phyloP scores from a whole-genome alignment of 2,888 invertebrate species.

The Alitta virens region DNA sequence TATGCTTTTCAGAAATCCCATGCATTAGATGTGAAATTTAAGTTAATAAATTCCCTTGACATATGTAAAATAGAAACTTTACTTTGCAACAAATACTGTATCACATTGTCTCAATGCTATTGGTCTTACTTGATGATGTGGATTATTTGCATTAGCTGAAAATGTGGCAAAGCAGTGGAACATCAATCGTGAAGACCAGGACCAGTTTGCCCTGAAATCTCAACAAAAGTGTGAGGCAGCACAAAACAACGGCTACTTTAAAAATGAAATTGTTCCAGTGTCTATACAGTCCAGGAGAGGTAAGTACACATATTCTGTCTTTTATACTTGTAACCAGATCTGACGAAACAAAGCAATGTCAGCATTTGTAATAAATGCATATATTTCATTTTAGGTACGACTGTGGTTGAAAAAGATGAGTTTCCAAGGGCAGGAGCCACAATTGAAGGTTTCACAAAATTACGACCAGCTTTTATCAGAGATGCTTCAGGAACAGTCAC shows the following conservation, averaged over 20 bases:
- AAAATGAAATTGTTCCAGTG: conserved; percentile 72
- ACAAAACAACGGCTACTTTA: conserved; percentile 66
- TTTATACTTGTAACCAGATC: not conserved
- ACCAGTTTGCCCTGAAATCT: conserved; percentile 68
- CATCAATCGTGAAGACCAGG: conserved; percentile 70
- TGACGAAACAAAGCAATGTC: not conserved
- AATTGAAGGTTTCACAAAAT: conserved; percentile 64
- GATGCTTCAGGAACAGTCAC: conserved; percentile 70
- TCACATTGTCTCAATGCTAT: no score
- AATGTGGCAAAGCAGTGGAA: conserved; percentile 70
- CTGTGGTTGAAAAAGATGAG: conserved; percentile 63
- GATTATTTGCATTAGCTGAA: conserved; percentile 65
- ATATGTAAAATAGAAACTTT: no score
- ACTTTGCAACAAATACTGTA: no score
- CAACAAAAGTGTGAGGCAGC: conserved; percentile 69
- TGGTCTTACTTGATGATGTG: no score
- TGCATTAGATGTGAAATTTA: no score
- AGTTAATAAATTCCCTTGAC: no score
- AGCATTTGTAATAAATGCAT: not conserved
- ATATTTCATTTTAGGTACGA: not conserved
- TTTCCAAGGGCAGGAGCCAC: conserved; percentile 68
- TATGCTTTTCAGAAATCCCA: no score
- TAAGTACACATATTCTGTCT: conserved; percentile 28
- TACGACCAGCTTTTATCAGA: conserved; percentile 67
- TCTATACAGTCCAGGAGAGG: conserved; percentile 59